These are phyloP conservation scores for Medauroidea extradentata DNA, from an alignment of 1,140 invertebrate genomes.

Conservation along the genomic window DNA sequence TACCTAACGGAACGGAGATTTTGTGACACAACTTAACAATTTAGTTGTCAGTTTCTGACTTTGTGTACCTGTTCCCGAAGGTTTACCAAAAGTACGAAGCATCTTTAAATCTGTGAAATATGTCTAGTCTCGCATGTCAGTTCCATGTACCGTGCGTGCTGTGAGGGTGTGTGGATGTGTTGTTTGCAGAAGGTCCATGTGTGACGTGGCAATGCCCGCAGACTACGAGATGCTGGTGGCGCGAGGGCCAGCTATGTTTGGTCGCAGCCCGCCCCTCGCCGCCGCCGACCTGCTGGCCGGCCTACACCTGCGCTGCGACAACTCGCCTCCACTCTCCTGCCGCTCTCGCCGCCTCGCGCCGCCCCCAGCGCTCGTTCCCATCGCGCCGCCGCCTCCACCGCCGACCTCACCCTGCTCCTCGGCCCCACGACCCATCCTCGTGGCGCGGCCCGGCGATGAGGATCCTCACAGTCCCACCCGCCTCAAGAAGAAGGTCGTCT, in stretches of 20 bases:
- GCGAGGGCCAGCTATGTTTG: conserved; percentile 64
- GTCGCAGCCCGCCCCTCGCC: conserved; percentile 50
- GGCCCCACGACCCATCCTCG: conserved; percentile 43
- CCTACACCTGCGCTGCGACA: conserved; percentile 18
- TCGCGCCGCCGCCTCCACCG: conserved; percentile 31
- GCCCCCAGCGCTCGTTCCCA: conserved; percentile 33
- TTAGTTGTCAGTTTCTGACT: too few species aligned
- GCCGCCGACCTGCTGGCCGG: conserved; percentile 50
- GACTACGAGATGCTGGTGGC: conserved; percentile 53
- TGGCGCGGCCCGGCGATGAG: conserved; percentile 36
- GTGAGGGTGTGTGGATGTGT: neutral
- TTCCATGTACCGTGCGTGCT: neutral
- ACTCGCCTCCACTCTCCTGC: conserved; percentile 39
- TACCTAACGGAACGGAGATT: too few species aligned
- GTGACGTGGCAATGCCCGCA: conserved; percentile 19
- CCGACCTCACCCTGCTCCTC: conserved; percentile 22
- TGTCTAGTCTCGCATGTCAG: too few species aligned
- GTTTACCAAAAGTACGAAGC: too few species aligned
- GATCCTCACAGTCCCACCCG: conserved; percentile 44
- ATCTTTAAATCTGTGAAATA: too few species aligned
- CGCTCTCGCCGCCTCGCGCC: conserved; percentile 40
- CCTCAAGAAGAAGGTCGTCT: conserved; percentile 82
- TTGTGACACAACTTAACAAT: too few species aligned
- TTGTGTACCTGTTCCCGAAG: too few species aligned
- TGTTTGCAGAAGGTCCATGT: conserved; percentile 16